Base-by-base conservation (phyloP, 2,113 vertebrate species). In the Pygoscelis adeliae region DNA sequence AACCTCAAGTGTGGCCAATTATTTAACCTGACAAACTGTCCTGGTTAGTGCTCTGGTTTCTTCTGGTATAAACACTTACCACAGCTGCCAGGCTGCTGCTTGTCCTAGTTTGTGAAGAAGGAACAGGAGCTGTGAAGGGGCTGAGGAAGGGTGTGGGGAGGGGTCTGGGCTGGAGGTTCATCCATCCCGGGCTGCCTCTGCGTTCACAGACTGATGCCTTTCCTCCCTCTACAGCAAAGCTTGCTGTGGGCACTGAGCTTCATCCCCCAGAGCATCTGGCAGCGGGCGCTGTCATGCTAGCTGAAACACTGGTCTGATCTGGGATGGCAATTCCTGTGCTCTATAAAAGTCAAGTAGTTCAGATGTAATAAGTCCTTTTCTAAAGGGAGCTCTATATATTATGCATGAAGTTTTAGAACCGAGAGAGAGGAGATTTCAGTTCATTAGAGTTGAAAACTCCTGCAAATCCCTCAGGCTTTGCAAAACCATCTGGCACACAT, bases 361-460 rank as follows among this genome's bases (percentile, higher is more conserved):
- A 93, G 82, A 91, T 95, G 91, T 46, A 94, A n/a, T 94, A 91
- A 95, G 87, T 77, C 50, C 89, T 91, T 97, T 95, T 88, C 32
- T 26, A 95, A 93, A 96, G 87, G 87, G 87, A 96, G 74, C 65
- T 95, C 84, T 88, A n/a, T 93, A 80, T 95, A 97, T 96, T 96
- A 96, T 95, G 71, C 87, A 96, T 97, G 96, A 97, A 97, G 95
- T 97, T 97, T 91, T 86, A 97, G 94, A 96, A 91, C 71, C 1
- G 9, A 96, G 94, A 96, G 92, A 94, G 87, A 85, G 52, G 91
- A 95, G 91, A 95, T 96, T 97, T 96, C 93, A 93, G 94, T 97
- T 97, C 97, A 97, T 96, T 96, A 93, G 91, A 95, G 87, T 91
- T 97, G 93, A 96, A 97, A 97, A 97, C 94, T 97, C 94, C 87